Evolutionary conservation across 2,797 vertebrate genomes (phyloP).

Genomic region (Heliangelus exortis): DNA sequence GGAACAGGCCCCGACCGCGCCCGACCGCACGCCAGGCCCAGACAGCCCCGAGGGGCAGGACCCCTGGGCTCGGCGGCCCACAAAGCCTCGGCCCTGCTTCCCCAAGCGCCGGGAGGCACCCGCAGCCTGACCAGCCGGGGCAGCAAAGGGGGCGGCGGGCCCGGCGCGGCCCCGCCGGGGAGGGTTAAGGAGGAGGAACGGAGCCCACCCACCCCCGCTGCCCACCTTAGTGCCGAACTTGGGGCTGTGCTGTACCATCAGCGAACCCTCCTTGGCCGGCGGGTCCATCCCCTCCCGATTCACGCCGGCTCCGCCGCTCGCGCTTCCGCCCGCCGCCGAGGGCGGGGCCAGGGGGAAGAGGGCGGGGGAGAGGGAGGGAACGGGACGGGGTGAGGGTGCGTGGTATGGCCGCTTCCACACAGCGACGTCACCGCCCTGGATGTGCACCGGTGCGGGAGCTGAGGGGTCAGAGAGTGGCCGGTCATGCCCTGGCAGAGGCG

Average conservation of each 20-base stretch:
- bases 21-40: background rate
- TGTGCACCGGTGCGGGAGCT: background rate
- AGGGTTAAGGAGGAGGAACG: background rate
- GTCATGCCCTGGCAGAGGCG: too few relatives aligned
- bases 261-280: constrained; percentile 53
- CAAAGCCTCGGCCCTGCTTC: background rate
- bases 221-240: constrained; percentile 60
- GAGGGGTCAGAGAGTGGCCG: background rate
- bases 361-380: too few relatives aligned
- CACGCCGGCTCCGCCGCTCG: background rate
- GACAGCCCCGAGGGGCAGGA: background rate
- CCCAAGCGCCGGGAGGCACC: background rate
- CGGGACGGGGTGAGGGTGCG: too few relatives aligned
- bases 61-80: background rate
- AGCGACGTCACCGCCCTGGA: accelerated
- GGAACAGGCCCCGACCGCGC: background rate
- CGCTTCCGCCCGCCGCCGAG: background rate
- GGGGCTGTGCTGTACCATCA: constrained; percentile 52
- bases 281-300: constrained; percentile 37
- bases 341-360: background rate
- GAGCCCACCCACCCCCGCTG: background rate
- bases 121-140: background rate
- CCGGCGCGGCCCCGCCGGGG: background rate
- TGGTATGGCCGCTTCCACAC: accelerated
- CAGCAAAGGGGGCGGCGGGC: background rate